Base-by-base conservation (phyloP, 2,888 invertebrate species). In the Lydus trimaculatus region DNA sequence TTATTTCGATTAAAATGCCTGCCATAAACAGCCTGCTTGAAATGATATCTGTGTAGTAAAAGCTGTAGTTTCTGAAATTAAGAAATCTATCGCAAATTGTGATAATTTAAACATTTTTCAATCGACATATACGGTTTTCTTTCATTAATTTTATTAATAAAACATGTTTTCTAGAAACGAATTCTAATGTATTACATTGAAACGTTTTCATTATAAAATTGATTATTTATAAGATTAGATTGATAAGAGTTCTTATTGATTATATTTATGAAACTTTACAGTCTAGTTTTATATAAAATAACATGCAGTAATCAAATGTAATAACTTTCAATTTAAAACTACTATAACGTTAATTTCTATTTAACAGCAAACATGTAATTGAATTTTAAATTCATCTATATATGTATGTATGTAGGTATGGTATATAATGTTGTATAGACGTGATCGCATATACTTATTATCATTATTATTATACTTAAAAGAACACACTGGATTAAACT, bases 351-450 rank as follows among this genome's bases (percentile, higher is more conserved):
- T 81, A 80, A 81, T 80, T 81, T 79, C 81, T 81, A 80, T 80
- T 56, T 80, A 78, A 75, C 78, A 75, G 78, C 79, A 25, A 78
- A 70, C 71, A 64, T 74, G 75, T 79, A 80, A 80, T 80, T 79
- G 79, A 81, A 80, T 80, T 79, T 56, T 76, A 76, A 76, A 77
- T 80, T 76, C 80, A 78, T 80, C 80, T 81, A 79, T 81, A 81
- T 80, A 59, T 69, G 76, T 78, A 76, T 77, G 77, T 75, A 61
- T 70, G 77, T 78, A 76, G 78, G 77, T 75, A 78, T 76, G 79
- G n/a, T n/a, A n/a, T n/a, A n/a, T 61, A 67, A 71, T 70, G 72
- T 36, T 39, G 31, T 63, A 48, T 20, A 28, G 48, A 63, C 25
- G 28, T 43, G 28, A 31, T 48, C 36, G 52, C 48, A 63, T 52